Conservation (phyloP, 2,797 vertebrate species). For the Pseudopleuronectes americanus region DNA sequence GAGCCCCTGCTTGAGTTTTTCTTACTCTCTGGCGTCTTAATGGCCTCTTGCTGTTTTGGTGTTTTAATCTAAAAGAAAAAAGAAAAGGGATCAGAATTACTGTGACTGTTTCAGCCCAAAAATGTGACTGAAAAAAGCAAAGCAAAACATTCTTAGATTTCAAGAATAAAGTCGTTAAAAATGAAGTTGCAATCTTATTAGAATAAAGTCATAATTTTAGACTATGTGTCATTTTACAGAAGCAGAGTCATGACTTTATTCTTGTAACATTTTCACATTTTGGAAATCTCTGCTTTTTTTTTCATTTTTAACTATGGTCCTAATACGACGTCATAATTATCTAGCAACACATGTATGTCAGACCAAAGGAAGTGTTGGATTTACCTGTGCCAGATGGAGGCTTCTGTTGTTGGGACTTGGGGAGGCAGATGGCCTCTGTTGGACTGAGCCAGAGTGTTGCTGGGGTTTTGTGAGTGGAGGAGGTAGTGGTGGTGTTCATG, state of each 20-base stretch:
- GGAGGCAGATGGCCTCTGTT: constrained; percentile 46
- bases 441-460: constrained; percentile 41
- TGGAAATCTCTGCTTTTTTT: too few relatives aligned
- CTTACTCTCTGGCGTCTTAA: constrained; percentile 15
- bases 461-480: constrained; percentile 64
- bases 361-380: background rate
- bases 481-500: constrained; percentile 73
- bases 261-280: too few relatives aligned
- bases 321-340: background rate
- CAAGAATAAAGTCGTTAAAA: too few relatives aligned
- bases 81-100: background rate
- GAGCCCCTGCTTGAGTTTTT: constrained; percentile 70
- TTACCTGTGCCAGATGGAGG: constrained; percentile 67
- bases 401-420: constrained; percentile 53
- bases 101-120: background rate
- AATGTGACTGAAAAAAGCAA: background rate
- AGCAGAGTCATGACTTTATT: too few relatives aligned
- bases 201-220: too few relatives aligned
- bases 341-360: too few relatives aligned
- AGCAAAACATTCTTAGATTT: too few relatives aligned
- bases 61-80: constrained; percentile 70
- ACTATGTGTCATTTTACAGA: too few relatives aligned
- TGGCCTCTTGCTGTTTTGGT: constrained; percentile 43
- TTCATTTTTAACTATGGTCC: too few relatives aligned
- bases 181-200: too few relatives aligned